Conservation (phyloP, 1,140 invertebrate genomes). For the Ridgeia piscesae region DNA sequence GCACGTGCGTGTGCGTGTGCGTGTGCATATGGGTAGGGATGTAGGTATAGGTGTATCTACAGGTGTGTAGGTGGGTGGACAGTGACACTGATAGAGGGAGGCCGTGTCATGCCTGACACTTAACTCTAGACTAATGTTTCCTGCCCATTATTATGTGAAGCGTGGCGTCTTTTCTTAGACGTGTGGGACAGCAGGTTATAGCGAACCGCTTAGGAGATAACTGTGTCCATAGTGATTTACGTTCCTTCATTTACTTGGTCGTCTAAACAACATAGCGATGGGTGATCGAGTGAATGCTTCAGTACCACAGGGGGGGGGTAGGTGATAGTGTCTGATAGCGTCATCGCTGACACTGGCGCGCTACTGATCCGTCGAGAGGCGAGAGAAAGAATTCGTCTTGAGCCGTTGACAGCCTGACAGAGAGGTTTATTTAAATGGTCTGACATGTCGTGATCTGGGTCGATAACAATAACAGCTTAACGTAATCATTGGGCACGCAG, state of each 20-base stretch:
- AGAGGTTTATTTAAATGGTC: too few species aligned
- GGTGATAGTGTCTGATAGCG: too few species aligned
- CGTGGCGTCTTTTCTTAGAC: not conserved
- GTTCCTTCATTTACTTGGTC: not conserved
- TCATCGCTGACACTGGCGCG: too few species aligned
- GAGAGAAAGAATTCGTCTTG: too few species aligned
- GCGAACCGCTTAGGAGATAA: not conserved
- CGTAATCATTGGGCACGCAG: too few species aligned
- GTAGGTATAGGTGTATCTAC: not conserved
- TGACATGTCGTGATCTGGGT: too few species aligned
- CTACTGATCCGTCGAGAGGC: too few species aligned
- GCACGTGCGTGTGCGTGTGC: too few species aligned
- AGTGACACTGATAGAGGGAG: not conserved
- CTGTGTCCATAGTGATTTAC: not conserved
- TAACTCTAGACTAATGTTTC: not conserved
- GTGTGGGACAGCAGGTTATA: not conserved
- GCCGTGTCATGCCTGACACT: not conserved
- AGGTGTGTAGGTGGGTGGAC: not conserved
- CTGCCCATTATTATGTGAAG: not conserved
- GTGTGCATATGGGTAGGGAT: not conserved
- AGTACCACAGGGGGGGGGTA: too few species aligned
- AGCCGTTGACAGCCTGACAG: too few species aligned
- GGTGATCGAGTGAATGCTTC: not conserved
- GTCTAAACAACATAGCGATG: not conserved
- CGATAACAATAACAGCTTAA: too few species aligned